These are phyloP conservation scores for Phrynosoma platyrhinos DNA, from an alignment of 2,113 vertebrate genomes.

Conservation along the genomic window DNA sequence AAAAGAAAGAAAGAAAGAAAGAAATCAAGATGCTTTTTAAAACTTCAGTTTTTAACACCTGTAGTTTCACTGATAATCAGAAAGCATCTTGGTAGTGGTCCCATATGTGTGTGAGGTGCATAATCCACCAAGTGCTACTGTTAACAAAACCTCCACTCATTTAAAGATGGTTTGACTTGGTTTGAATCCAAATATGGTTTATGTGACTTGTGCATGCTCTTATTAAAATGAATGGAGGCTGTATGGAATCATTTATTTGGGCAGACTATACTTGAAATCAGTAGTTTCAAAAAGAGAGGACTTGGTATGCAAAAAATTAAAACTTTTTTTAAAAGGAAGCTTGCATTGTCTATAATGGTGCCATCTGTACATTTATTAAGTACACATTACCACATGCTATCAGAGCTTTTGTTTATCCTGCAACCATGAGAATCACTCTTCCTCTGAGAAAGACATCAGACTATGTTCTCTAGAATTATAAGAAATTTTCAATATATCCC, in stretches of 20 bases:
- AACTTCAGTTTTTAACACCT: constrained; percentile 75
- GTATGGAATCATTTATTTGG: constrained; percentile 12
- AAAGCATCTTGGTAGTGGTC: constrained; percentile 74
- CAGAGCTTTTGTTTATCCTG: constrained; percentile 69
- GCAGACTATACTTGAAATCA: constrained; percentile 68
- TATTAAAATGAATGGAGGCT: constrained; percentile 22
- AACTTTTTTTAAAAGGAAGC: constrained; percentile 75
- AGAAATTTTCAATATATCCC: constrained; percentile 78
- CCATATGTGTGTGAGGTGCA: constrained; percentile 63
- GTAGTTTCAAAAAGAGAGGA: constrained; percentile 82
- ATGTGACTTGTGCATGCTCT: constrained; percentile 6
- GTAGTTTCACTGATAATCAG: constrained; percentile 74
- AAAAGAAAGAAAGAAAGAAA: constrained; percentile 55
- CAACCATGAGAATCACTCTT: constrained; percentile 69
- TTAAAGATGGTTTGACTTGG: constrained; percentile 1
- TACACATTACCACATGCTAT: constrained; percentile 76
- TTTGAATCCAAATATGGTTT: constrained; percentile 1
- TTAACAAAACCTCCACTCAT: constrained; percentile 18
- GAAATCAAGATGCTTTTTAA: constrained; percentile 77
- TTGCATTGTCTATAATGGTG: constrained; percentile 76
- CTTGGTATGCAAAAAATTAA: constrained; percentile 72
- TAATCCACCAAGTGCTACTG: constrained; percentile 21
- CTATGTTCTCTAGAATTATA: constrained; percentile 77
- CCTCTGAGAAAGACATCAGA: constrained; percentile 72
- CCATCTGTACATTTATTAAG: constrained; percentile 72